Conservation (phyloP, 2,888 invertebrate genomes). For the Catocala fraxini region DNA sequence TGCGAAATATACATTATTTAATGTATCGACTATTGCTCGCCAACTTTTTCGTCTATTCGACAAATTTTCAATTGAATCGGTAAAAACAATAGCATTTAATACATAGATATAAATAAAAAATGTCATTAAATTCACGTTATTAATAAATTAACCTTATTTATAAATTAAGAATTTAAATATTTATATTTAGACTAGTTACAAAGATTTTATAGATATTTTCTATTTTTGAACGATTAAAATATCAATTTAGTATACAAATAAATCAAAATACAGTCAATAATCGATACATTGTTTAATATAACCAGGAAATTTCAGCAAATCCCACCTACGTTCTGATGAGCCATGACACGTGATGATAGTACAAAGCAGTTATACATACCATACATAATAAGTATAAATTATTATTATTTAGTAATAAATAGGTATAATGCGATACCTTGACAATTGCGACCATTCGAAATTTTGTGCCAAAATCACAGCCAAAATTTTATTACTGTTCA, state of each 20-base stretch:
- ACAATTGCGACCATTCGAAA: slow-evolving; percentile 9
- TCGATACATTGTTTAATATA: slow-evolving; percentile 51
- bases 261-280: slow-evolving; percentile 45
- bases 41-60: slow-evolving; percentile 26
- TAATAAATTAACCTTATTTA: too few species aligned
- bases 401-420: slow-evolving; percentile 10
- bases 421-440: slow-evolving; percentile 12
- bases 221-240: not conserved
- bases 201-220: too few species aligned
- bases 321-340: slow-evolving; percentile 63
- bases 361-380: slow-evolving; percentile 81
- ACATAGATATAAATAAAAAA: too few species aligned
- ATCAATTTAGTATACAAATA: slow-evolving; percentile 11
- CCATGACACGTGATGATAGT: slow-evolving; percentile 63
- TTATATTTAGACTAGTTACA: not conserved
- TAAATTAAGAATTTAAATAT: too few species aligned
- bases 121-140: too few species aligned
- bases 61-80: slow-evolving; percentile 1
- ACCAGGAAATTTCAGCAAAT: slow-evolving; percentile 78
- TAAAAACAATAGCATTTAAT: too few species aligned
- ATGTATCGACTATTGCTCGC: slow-evolving; percentile 49
- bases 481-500: not conserved
- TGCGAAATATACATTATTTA: slow-evolving; percentile 52
- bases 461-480: slow-evolving; percentile 9
- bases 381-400: slow-evolving; percentile 43